Evolutionary conservation across 2,888 invertebrate genomes (phyloP).

Genomic region (Trachelus troglodyta): DNA sequence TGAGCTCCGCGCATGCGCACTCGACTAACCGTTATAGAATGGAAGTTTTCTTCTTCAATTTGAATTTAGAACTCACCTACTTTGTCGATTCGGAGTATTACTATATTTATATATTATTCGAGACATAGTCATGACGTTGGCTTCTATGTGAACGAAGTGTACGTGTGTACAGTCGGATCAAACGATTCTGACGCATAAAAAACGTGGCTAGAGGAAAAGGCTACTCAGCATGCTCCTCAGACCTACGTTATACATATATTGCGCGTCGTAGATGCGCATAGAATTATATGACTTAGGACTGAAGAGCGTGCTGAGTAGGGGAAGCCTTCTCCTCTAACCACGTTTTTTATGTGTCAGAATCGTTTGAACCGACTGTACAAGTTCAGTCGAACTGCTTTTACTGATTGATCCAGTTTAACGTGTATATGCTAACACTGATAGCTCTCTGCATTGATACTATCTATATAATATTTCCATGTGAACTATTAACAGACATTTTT

Average conservation of each 20-base stretch:
- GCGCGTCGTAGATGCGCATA: no score
- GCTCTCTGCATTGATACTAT: background rate
- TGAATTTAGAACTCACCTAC: background rate
- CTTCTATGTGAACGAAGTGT: background rate
- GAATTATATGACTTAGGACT: no score
- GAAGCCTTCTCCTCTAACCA: no score
- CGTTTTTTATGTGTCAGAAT: no score
- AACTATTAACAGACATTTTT: background rate
- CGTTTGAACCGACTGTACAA: background rate
- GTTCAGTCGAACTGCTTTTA: background rate
- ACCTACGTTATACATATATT: no score
- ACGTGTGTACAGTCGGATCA: background rate
- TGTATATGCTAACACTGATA: background rate
- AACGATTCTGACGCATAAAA: no score
- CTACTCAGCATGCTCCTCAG: no score
- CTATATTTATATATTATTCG: background rate
- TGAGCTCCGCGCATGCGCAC: background rate
- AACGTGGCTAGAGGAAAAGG: no score
- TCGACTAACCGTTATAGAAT: background rate
- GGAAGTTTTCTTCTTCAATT: background rate
- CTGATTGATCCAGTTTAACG: background rate
- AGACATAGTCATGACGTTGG: background rate
- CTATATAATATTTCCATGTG: background rate
- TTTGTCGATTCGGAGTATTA: background rate
- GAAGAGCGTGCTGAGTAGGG: no score